Evolutionary conservation across 1,140 invertebrate genomes (phyloP).

Genomic region (Trichomalopsis sarcophagae): DNA sequence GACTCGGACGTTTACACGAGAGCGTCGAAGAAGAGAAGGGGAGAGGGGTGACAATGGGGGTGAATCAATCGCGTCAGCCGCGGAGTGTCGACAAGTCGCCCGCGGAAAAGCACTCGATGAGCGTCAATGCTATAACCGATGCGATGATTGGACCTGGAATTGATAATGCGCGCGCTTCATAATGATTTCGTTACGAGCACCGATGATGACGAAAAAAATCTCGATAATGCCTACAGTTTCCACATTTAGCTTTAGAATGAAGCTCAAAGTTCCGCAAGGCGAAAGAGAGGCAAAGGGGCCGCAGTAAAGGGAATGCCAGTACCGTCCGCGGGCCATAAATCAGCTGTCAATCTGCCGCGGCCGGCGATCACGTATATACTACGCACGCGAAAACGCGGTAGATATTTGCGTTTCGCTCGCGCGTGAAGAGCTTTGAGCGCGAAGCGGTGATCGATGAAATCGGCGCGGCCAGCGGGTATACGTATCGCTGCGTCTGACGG

Average conservation of each 20-base stretch:
- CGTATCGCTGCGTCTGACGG: background rate
- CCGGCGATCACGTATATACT: too few species aligned
- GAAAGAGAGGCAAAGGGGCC: background rate
- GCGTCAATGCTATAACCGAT: background rate
- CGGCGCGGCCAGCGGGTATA: too few species aligned
- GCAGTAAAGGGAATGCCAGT: background rate
- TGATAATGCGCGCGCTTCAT: too few species aligned
- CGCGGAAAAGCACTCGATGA: background rate
- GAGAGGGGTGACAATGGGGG: background rate
- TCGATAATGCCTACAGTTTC: too few species aligned
- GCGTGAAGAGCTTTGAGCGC: background rate
- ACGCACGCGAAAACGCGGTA: background rate
- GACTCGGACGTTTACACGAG: background rate
- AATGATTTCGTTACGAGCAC: too few species aligned
- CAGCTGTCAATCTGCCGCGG: background rate
- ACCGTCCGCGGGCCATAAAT: conserved; percentile 9
- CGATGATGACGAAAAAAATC: too few species aligned
- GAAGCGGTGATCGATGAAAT: conserved; percentile 21
- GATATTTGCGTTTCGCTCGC: background rate
- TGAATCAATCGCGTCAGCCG: background rate
- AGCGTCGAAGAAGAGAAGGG: background rate
- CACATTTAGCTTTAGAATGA: background rate
- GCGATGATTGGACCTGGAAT: background rate
- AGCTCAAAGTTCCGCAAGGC: background rate
- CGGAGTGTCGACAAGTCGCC: background rate